Percentiles rank a stretch among this genome's conserved stretches.
Evolutionary conservation across 2,113 vertebrate genomes (phyloP).

Genomic region (Phaetusa simplex): DNA sequence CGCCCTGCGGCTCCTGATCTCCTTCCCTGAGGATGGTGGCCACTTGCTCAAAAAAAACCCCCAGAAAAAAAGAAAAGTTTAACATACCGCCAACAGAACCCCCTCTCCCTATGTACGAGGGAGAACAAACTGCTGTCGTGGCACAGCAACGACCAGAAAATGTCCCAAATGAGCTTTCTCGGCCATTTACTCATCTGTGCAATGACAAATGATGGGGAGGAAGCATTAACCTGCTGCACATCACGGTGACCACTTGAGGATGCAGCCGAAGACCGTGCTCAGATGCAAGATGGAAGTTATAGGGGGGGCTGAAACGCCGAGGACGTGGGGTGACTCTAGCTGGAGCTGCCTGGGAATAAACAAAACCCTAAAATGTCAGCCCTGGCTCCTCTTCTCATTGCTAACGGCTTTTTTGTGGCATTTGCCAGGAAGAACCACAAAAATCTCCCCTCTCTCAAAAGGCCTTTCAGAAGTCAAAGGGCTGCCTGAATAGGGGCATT

Average conservation of each 20-base stretch:
- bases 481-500: background rate
- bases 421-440: background rate
- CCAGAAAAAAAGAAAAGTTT: background rate
- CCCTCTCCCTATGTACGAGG: rapidly evolving
- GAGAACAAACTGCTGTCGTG: background rate
- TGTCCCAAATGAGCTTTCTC: background rate
- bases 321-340: background rate
- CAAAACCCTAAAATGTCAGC: background rate
- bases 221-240: background rate
- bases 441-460: conserved; percentile 2
- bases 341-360: background rate
- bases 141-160: background rate
- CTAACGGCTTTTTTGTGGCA: background rate
- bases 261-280: background rate
- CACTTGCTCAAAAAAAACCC: background rate
- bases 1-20: background rate
- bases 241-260: background rate
- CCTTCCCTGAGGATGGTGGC: background rate
- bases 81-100: rapidly evolving
- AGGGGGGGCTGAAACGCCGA: background rate
- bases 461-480: conserved; percentile 12
- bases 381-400: background rate
- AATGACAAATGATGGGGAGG: background rate
- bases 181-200: background rate
- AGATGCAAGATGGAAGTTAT: background rate